phyloP scores from a whole-genome alignment of 1,140 invertebrate genomes.

The Diploscapter pachys region DNA sequence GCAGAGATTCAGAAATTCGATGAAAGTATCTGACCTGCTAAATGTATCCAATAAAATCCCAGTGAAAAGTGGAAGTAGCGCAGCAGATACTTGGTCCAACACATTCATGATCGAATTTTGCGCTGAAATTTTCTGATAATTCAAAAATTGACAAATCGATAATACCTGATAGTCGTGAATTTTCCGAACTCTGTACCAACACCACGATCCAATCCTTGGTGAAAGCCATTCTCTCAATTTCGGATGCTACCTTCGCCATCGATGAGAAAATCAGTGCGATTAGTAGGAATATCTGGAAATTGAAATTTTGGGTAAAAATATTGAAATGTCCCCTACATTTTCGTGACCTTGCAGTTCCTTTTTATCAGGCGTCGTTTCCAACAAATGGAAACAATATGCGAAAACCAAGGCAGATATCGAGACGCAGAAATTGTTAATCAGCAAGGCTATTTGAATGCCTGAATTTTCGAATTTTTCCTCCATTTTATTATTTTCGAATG shows the following conservation, averaged over 20 bases:
- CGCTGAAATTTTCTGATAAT: slow-evolving; percentile 23
- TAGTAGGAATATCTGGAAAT: slow-evolving; percentile 32
- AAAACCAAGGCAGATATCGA: slow-evolving; percentile 21
- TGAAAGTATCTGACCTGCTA: not conserved
- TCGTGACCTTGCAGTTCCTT: slow-evolving; percentile 1
- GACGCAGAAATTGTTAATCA: slow-evolving; percentile 17
- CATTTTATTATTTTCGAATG: not conserved
- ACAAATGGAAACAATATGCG: slow-evolving; percentile 11
- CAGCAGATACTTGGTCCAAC: slow-evolving; percentile 36
- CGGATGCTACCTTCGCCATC: slow-evolving; percentile 41
- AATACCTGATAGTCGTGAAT: not conserved
- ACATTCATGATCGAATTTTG: slow-evolving; percentile 39
- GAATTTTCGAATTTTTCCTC: not conserved
- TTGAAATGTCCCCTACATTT: not conserved
- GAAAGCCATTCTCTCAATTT: slow-evolving; percentile 47
- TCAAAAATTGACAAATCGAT: not conserved
- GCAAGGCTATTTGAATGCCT: slow-evolving; percentile 25
- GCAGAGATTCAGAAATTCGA: not conserved
- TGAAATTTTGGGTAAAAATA: not conserved
- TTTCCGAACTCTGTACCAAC: slow-evolving; percentile 31
- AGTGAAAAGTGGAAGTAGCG: slow-evolving; percentile 31
- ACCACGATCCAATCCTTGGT: slow-evolving; percentile 51
- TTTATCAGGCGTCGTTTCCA: not conserved
- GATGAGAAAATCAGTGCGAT: slow-evolving; percentile 43
- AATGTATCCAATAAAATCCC: slow-evolving; percentile 24